Evolutionary conservation across 2,888 invertebrate species (phyloP).

Genomic region (Caenorhabditis plicata): DNA sequence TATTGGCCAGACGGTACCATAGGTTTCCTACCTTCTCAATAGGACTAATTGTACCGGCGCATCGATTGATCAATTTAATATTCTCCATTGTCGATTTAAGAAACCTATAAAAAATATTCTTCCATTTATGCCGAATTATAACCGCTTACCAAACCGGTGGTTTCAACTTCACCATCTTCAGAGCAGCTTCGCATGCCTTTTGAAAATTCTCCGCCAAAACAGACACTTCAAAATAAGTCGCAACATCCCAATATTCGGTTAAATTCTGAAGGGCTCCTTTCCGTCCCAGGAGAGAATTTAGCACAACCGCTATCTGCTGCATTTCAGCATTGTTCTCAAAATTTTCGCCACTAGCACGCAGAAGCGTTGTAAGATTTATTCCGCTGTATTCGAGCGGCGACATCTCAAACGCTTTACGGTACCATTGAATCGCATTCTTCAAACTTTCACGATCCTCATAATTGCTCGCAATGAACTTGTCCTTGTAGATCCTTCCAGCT

Average conservation of each 20-base stretch:
- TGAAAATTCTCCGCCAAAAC: constrained; percentile 93
- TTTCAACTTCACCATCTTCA: constrained; percentile 71
- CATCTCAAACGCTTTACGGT: constrained; percentile 79
- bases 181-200: constrained; percentile 92
- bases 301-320: constrained; percentile 76
- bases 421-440: constrained; percentile 89
- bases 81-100: constrained; percentile 95
- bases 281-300: constrained; percentile 94
- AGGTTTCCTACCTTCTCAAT: constrained; percentile 43
- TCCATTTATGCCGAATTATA: too few relatives aligned
- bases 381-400: constrained; percentile 99
- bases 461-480: constrained; percentile 90
- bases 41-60: constrained; percentile 67
- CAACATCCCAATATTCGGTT: constrained; percentile 97
- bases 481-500: constrained; percentile 83
- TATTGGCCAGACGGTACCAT: too few relatives aligned
- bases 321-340: constrained; percentile 73
- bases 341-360: constrained; percentile 93
- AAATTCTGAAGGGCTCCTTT: constrained; percentile 90
- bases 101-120: constrained; percentile 75
- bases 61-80: constrained; percentile 85
- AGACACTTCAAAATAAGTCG: constrained; percentile 76
- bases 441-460: constrained; percentile 85
- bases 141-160: constrained; percentile 39
- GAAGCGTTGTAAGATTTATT: constrained; percentile 91